phyloP scores from a whole-genome alignment of 2,888 invertebrate genomes.

The Hypomecis atomaria region DNA sequence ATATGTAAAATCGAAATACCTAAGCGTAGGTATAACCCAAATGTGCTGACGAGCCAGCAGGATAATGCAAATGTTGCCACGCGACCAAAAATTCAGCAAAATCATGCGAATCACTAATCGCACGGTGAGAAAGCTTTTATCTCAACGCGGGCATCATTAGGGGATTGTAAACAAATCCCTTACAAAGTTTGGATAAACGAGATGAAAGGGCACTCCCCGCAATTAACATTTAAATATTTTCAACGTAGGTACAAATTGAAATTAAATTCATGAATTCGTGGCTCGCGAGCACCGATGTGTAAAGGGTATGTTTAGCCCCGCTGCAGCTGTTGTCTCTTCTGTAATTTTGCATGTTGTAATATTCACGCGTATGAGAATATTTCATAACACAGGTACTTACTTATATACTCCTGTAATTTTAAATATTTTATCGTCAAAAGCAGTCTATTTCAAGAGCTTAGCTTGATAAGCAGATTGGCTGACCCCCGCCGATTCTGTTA shows the following conservation, averaged over 20 bases:
- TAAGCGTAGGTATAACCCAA: slow-evolving; percentile 11
- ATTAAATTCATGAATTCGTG: slow-evolving; percentile 51
- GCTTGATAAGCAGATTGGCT: no score
- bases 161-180: slow-evolving; percentile 67
- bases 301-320: slow-evolving; percentile 42
- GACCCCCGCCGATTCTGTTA: no score
- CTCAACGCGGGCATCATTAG: slow-evolving; percentile 60
- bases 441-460: no score
- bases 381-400: slow-evolving; percentile 4
- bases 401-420: neutral
- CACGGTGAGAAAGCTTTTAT: slow-evolving; percentile 62
- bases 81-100: slow-evolving; percentile 36
- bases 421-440: neutral
- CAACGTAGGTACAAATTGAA: slow-evolving; percentile 48
- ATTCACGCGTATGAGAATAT: slow-evolving; percentile 5
- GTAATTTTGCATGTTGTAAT: slow-evolving; percentile 20
- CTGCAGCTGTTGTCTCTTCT: slow-evolving; percentile 35
- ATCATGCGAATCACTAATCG: slow-evolving; percentile 56
- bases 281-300: slow-evolving; percentile 37
- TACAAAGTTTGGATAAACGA: slow-evolving; percentile 63
- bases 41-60: slow-evolving; percentile 22
- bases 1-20: slow-evolving; percentile 21
- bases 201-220: slow-evolving; percentile 57
- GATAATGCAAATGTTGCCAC: slow-evolving; percentile 16
- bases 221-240: slow-evolving; percentile 65